Conservation (phyloP, 1,140 invertebrate genomes). For the Popillia japonica region DNA sequence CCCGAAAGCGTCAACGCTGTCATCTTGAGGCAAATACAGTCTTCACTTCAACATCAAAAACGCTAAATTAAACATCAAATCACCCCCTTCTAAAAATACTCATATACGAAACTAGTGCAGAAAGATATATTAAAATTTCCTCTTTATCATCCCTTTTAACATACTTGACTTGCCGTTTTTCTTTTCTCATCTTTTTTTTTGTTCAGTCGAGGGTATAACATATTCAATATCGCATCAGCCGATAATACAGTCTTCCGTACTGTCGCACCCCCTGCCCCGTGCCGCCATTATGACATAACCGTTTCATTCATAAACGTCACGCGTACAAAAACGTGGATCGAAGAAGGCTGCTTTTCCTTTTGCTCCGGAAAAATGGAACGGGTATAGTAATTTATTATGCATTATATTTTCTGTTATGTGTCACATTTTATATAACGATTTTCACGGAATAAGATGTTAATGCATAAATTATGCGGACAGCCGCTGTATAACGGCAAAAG, state of each 20-base stretch:
- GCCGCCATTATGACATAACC: not conserved
- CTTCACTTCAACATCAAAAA: too few species aligned
- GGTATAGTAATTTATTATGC: not conserved
- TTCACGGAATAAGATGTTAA: conserved; percentile 11
- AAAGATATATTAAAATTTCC: too few species aligned
- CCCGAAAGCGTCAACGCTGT: too few species aligned
- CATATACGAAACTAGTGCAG: too few species aligned
- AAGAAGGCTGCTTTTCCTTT: not conserved
- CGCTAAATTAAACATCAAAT: too few species aligned
- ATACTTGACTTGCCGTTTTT: too few species aligned
- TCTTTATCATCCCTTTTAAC: too few species aligned
- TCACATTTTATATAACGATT: conserved; percentile 1
- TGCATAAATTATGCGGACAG: not conserved
- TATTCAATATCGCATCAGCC: not conserved
- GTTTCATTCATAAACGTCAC: conserved; percentile 5
- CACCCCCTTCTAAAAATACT: too few species aligned
- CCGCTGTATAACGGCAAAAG: not conserved
- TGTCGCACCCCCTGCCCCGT: not conserved
- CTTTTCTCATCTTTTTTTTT: too few species aligned
- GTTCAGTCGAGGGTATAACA: too few species aligned
- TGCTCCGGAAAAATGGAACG: not conserved
- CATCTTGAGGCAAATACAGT: too few species aligned
- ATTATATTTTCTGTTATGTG: conserved; percentile 12
- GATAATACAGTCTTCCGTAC: not conserved
- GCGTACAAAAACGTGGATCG: not conserved